A percentile compares a stretch with the other conserved stretches of the same genome.
Evolutionary conservation across 2,797 vertebrate species (phyloP).

Genomic region (Hippopotamyrus pictus): DNA sequence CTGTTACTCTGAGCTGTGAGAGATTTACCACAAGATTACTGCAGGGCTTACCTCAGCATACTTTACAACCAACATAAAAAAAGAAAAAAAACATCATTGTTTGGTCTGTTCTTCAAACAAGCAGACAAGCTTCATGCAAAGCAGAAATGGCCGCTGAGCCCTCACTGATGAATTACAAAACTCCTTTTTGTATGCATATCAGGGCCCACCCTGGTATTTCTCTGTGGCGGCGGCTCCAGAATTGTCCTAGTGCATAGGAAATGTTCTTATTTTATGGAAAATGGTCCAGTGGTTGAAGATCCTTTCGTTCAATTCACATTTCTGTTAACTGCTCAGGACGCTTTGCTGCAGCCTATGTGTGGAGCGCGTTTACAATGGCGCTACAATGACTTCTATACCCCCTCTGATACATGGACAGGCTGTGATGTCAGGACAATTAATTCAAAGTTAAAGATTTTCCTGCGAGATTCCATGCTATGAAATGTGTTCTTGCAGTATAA

Average conservation of each 20-base stretch:
- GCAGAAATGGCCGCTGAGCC: not conserved
- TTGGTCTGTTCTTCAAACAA: conserved; percentile 39
- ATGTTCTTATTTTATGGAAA: not conserved
- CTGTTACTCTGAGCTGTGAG: conserved; percentile 49
- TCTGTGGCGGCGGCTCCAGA: not conserved
- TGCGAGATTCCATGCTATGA: not conserved
- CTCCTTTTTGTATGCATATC: not conserved
- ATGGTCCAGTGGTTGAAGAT: not conserved
- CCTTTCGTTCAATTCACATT: not conserved
- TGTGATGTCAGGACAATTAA: conserved; percentile 28
- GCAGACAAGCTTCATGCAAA: not conserved
- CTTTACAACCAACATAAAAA: conserved; percentile 46
- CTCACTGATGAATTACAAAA: not conserved
- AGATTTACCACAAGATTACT: conserved; percentile 46
- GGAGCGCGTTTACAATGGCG: not conserved
- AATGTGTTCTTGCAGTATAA: not conserved
- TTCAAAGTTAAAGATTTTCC: not conserved
- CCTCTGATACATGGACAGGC: conserved; percentile 19
- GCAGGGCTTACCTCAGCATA: conserved; percentile 35
- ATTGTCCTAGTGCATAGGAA: not conserved
- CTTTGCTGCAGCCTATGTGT: not conserved
- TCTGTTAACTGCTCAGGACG: not conserved
- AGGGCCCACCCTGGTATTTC: not conserved
- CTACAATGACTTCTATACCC: conserved; percentile 14
- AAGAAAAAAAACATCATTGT: conserved; percentile 42